Conservation (phyloP, 2,113 vertebrate genomes). For the Bagarius yarrelli region DNA sequence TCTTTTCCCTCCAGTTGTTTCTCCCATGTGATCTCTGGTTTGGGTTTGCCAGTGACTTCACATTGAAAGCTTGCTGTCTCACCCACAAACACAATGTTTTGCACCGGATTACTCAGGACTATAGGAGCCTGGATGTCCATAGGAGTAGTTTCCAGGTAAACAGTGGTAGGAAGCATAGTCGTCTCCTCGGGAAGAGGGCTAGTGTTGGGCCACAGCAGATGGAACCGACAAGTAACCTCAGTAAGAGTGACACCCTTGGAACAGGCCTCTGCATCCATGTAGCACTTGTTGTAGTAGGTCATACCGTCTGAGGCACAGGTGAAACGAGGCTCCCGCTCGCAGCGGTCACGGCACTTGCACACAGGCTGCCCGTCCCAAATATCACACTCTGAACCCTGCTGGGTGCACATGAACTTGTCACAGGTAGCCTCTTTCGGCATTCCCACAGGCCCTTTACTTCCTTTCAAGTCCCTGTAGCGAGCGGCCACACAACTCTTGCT, state of each 20-base stretch:
- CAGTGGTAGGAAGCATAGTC: conserved; percentile 82
- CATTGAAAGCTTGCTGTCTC: conserved; percentile 96
- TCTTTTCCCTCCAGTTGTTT: conserved; percentile 87
- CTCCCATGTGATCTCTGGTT: conserved; percentile 92
- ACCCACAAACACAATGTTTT: conserved; percentile 82
- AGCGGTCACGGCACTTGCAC: conserved; percentile 94
- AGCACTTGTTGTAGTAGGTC: conserved; percentile 98
- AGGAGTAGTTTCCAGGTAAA: conserved; percentile 78
- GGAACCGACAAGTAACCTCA: conserved; percentile 92
- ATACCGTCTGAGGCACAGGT: conserved; percentile 95
- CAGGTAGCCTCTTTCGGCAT: conserved; percentile 93
- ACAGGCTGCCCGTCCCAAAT: conserved; percentile 97
- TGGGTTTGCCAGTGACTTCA: conserved; percentile 85
- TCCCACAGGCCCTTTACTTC: conserved; percentile 86
- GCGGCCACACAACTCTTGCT: conserved; percentile 94
- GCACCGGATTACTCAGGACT: conserved; percentile 77
- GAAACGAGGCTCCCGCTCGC: conserved; percentile 94
- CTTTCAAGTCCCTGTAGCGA: conserved; percentile 87
- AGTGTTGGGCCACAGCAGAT: conserved; percentile 92
- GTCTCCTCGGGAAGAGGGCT: conserved; percentile 86
- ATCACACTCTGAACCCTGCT: conserved; percentile 96
- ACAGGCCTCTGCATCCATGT: conserved; percentile 97
- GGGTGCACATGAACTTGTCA: conserved; percentile 93
- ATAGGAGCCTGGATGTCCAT: conserved; percentile 76
- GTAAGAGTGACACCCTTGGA: conserved; percentile 88